Conservation (phyloP, 2,888 invertebrate genomes). For the Drosophila stalkeri region DNA sequence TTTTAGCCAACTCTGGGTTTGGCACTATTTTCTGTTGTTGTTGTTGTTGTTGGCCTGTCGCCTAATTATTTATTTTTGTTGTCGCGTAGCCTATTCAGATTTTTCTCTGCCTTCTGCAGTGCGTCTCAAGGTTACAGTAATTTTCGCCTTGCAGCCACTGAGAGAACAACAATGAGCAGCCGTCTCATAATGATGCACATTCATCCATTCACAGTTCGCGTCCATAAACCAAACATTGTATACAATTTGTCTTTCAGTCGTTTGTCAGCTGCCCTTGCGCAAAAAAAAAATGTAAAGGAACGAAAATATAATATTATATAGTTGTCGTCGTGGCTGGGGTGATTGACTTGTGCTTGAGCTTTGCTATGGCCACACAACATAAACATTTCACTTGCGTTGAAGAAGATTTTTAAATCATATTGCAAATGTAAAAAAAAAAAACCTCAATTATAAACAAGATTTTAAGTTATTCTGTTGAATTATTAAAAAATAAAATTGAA, state of each 20-base stretch:
- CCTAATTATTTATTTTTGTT: conserved; percentile 58
- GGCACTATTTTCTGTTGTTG: conserved; percentile 2
- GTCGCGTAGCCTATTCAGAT: background rate
- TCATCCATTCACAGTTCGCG: conserved; percentile 50
- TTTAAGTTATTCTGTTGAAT: background rate
- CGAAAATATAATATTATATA: conserved; percentile 8
- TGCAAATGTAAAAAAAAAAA: conserved; percentile 1
- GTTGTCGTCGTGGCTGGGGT: conserved; percentile 22
- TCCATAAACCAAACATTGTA: conserved; percentile 59
- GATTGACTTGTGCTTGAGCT: conserved; percentile 44
- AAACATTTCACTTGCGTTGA: conserved; percentile 47
- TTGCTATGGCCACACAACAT: conserved; percentile 36
- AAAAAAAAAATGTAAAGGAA: conserved; percentile 9
- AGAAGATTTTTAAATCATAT: conserved; percentile 18
- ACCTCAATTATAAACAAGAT: background rate
- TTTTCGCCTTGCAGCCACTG: conserved; percentile 16
- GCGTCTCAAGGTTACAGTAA: conserved; percentile 51
- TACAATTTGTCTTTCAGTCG: conserved; percentile 37
- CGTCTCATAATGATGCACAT: conserved; percentile 58
- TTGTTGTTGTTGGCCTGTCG: conserved; percentile 11
- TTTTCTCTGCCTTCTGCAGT: conserved; percentile 14
- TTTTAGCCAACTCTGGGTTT: conserved; percentile 39
- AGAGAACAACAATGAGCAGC: conserved; percentile 16
- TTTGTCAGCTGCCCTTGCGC: conserved; percentile 29
- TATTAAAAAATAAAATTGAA: no score